Evolutionary conservation across 2,113 vertebrate species (phyloP).

Genomic region (Perognathus longimembris): DNA sequence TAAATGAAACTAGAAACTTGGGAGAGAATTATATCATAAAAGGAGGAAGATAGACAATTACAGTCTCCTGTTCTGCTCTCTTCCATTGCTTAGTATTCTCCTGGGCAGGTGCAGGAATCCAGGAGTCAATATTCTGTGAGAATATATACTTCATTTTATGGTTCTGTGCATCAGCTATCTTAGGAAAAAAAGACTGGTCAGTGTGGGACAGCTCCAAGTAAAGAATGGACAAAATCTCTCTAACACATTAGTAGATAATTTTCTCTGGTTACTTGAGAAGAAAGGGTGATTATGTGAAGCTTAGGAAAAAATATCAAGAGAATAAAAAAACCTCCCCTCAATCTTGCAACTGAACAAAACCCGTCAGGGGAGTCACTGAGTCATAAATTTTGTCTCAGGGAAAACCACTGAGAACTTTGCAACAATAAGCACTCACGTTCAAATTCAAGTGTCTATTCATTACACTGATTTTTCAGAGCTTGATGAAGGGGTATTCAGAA

Average conservation of each 20-base stretch:
- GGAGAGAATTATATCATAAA: neutral
- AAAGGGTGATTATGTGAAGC: neutral
- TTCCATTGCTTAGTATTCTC: fast-evolving
- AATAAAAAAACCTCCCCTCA: neutral
- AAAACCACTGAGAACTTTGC: neutral
- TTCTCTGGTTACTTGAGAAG: neutral
- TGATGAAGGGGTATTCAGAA: no score
- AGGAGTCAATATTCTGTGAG: neutral
- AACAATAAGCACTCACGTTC: fast-evolving
- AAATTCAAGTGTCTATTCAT: no score
- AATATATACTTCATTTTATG: neutral
- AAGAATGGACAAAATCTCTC: neutral
- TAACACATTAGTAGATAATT: neutral
- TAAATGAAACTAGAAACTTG: neutral
- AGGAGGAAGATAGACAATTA: neutral
- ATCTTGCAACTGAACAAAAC: fast-evolving
- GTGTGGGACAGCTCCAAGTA: no score
- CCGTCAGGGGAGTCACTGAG: neutral
- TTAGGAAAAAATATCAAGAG: neutral
- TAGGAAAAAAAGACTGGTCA: neutral
- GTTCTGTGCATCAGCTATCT: neutral
- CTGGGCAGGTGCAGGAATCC: neutral
- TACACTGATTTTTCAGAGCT: fast-evolving
- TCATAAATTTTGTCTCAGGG: fast-evolving
- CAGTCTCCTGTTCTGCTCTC: fast-evolving